Conservation (phyloP, 2,797 vertebrate genomes). For the Hoplostethus mediterraneus region DNA sequence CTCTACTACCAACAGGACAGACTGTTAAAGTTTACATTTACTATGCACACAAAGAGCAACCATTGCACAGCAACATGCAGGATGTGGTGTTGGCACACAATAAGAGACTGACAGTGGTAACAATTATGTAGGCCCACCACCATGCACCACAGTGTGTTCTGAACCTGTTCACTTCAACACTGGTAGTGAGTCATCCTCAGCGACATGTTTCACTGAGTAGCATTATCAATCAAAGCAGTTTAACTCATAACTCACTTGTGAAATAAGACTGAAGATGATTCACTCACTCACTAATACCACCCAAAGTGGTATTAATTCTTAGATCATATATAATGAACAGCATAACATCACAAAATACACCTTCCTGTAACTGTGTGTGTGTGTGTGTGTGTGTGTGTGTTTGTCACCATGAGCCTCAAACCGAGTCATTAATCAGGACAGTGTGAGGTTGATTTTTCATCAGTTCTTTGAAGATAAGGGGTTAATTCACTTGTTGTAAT, state of each 20-base stretch:
- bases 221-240: not conserved
- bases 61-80: slow-evolving; percentile 40
- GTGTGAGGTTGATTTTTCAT: not conserved
- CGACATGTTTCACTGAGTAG: not conserved
- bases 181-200: slow-evolving; percentile 21
- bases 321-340: not conserved
- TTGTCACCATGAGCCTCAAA: not conserved
- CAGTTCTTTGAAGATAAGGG: slow-evolving; percentile 35
- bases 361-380: slow-evolving; percentile 1
- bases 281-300: not conserved
- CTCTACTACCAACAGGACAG: not conserved
- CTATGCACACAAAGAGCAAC: slow-evolving; percentile 15
- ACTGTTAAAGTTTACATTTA: not conserved
- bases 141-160: slow-evolving; percentile 36
- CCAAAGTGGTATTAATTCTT: not conserved
- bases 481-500: slow-evolving; percentile 10
- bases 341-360: not conserved
- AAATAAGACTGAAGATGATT: no score
- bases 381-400: not conserved
- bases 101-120: slow-evolving; percentile 38
- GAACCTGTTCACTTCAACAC: slow-evolving; percentile 16
- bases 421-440: not conserved
- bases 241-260: not conserved
- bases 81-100: slow-evolving; percentile 60
- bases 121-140: slow-evolving; percentile 32